Evolutionary conservation across 2,888 invertebrate genomes (phyloP), one percentile per base, ranked within the genome.

Genomic region (Apamea monoglypha): DNA sequence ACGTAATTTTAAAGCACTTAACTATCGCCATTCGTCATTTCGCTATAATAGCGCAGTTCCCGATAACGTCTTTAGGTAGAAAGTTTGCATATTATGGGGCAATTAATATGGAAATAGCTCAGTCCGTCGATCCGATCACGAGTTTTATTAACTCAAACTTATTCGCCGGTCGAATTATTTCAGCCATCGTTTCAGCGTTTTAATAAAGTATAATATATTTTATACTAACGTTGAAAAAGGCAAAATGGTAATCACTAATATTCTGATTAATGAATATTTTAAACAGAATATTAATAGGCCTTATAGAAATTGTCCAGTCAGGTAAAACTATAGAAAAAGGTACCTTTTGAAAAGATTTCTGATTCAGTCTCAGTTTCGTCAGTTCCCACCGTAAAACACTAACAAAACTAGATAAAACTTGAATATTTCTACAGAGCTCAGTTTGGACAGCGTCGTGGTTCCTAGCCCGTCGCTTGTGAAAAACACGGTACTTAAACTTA

Each of bases 41-140:
- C 78, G 29, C 76, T 66, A 74, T 78, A 80, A 80, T 78, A 76
- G 77, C 73, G 70, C 71, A 76, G 68, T 86, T 74, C 64, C 74
- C 73, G 76, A 78, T 88, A 87, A 80, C 78, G 76, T 87, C 74
- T 80, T 74, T n/a, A 76, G 66, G 68, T 72, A 74, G 68, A 83
- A 88, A 88, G 82, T 88, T 88, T 85, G 70, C 85, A 88, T 80
- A 87, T 87, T 87, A 87, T 81, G 75, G 82, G 40, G 83, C 83
- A 88, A 88, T 88, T 88, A 88, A 88, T 88, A 88, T 88, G 88
- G 88, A 85, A 88, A 88, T 88, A n/a, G 78, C 85, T 68, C 64
- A 61, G 74, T 50, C 67, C 85, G 77, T 66, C 56, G 77, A 63
- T 67, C 70, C 87, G 75, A 85, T 88, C 81, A 74, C 78, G 76